Evolutionary conservation across 1,140 invertebrate genomes (phyloP).

Genomic region (Chironomus striatipennis): DNA sequence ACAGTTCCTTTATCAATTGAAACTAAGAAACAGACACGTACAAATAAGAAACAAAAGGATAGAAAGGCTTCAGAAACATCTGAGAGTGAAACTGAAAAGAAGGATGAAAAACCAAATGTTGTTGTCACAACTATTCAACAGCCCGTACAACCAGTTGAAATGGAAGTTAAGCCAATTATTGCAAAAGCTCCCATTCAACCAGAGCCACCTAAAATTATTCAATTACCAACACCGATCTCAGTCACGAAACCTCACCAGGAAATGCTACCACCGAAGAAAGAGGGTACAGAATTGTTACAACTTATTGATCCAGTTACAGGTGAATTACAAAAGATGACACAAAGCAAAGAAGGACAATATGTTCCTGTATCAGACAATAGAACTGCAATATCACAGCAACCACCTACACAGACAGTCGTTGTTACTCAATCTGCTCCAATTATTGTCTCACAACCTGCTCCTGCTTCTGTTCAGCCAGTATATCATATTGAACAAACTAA

Average conservation of each 20-base stretch:
- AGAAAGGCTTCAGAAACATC: slow-evolving; percentile 51
- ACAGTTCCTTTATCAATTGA: slow-evolving; percentile 29
- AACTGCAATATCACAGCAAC: neutral
- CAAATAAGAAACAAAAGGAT: slow-evolving; percentile 43
- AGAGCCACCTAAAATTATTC: slow-evolving; percentile 32
- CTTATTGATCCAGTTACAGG: slow-evolving; percentile 71
- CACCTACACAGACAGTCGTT: neutral
- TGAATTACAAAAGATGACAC: slow-evolving; percentile 56
- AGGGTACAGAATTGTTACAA: slow-evolving; percentile 46
- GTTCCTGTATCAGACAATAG: slow-evolving; percentile 47
- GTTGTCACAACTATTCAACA: slow-evolving; percentile 34
- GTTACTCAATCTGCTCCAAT: neutral
- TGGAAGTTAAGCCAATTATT: neutral
- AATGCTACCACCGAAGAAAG: neutral
- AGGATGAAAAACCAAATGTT: slow-evolving; percentile 33
- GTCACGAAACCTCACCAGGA: neutral
- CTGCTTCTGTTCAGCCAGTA: neutral
- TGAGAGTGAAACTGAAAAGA: slow-evolving; percentile 27
- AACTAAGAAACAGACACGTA: slow-evolving; percentile 30
- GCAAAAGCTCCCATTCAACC: neutral
- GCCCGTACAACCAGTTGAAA: neutral
- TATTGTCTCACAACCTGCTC: no score
- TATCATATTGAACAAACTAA: neutral
- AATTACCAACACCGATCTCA: slow-evolving; percentile 26
- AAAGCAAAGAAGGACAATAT: slow-evolving; percentile 63